Percentiles rank a stretch among this genome's conserved stretches.
Evolutionary conservation across 2,797 vertebrate genomes (phyloP).

Genomic region (Choloepus didactylus): DNA sequence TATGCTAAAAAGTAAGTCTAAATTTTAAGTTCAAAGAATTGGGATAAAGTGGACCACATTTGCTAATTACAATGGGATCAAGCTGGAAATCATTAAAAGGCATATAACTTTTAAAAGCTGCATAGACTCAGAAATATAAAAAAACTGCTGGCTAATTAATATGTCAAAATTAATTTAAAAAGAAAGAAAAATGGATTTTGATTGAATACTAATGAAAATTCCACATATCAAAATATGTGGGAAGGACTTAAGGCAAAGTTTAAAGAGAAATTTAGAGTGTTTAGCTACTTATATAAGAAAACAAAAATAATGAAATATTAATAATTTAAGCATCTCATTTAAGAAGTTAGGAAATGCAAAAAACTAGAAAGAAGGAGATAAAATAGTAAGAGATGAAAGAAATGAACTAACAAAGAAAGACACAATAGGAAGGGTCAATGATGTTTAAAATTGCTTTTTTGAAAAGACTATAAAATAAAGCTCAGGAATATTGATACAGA

Average conservation of each 20-base stretch:
- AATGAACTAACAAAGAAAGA: neutral
- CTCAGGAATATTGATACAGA: neutral
- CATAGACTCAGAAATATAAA: neutral
- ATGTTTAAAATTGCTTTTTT: neutral
- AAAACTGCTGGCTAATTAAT: neutral
- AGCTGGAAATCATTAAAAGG: neutral
- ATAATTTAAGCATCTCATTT: neutral
- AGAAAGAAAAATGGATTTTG: neutral
- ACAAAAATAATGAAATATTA: neutral
- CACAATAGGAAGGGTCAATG: fast-evolving
- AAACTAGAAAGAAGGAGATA: neutral
- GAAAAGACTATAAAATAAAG: neutral
- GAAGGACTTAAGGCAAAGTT: neutral
- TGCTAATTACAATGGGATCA: neutral
- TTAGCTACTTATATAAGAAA: neutral
- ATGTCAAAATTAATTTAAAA: neutral
- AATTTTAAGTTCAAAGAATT: constrained; percentile 26
- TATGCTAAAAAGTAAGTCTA: neutral
- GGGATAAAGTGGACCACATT: neutral
- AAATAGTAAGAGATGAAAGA: neutral
- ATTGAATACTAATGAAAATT: neutral
- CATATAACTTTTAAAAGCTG: neutral
- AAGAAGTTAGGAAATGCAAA: neutral
- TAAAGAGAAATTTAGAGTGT: neutral
- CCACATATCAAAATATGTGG: neutral